Percentiles rank a stretch among this genome's conserved stretches.
Evolutionary conservation across 2,888 invertebrate species (phyloP).

Genomic region (Pachycephus smyrnensis): DNA sequence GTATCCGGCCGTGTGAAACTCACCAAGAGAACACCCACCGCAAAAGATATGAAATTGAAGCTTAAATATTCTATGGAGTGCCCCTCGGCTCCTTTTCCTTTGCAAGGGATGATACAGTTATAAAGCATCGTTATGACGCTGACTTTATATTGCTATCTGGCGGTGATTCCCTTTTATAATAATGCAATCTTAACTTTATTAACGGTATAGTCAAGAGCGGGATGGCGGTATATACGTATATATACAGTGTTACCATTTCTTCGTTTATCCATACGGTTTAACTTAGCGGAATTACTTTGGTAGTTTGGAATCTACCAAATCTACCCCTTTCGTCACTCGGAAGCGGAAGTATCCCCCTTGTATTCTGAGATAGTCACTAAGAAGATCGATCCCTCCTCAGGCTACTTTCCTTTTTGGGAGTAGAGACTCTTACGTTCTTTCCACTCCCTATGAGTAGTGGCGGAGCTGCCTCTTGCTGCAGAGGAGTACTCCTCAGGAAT

Average conservation of each 20-base stretch:
- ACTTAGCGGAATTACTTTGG: no score
- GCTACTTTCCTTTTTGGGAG: background rate
- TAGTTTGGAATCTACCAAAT: no score
- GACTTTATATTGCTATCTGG: constrained; percentile 57
- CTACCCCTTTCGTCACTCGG: no score
- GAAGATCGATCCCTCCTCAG: background rate
- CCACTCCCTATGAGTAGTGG: background rate
- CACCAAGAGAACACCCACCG: constrained; percentile 32
- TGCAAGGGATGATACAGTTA: constrained; percentile 54
- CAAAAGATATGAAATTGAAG: constrained; percentile 64
- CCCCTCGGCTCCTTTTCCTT: constrained; percentile 35
- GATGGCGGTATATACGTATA: no score
- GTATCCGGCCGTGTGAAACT: constrained; percentile 10
- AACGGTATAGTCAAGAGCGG: constrained; percentile 35
- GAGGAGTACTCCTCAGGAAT: constrained; percentile 40
- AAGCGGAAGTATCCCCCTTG: no score
- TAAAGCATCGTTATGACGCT: constrained; percentile 61
- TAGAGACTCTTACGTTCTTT: background rate
- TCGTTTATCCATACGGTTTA: no score
- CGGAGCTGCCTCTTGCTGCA: background rate
- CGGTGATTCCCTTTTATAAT: constrained; percentile 54
- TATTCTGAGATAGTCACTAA: background rate
- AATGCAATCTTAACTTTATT: constrained; percentile 62
- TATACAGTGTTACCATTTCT: no score
- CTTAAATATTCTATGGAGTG: constrained; percentile 66